Evolutionary conservation across 2,113 vertebrate genomes (phyloP).

Genomic region (Bufo bufo): DNA sequence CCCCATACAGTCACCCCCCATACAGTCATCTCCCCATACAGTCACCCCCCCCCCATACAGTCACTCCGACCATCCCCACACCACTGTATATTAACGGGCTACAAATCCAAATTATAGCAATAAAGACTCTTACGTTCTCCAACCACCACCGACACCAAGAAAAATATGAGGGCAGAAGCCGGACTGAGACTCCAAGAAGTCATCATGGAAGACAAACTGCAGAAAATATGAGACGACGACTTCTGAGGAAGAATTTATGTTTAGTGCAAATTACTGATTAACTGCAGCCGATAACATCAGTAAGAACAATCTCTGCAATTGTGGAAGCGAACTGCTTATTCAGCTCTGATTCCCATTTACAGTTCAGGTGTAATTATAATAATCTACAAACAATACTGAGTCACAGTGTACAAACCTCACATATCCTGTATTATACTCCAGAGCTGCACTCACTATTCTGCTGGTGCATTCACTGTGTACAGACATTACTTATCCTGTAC

Average conservation of each 20-base stretch:
- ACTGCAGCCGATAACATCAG: slow-evolving; percentile 1
- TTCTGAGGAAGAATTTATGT: background rate
- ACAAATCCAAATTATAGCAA: background rate
- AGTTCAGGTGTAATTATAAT: background rate
- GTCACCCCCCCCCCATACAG: no score
- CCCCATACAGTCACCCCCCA: no score
- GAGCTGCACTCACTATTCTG: no score
- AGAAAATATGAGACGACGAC: background rate
- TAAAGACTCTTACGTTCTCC: slow-evolving; percentile 24
- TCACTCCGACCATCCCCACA: no score
- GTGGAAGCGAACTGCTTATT: background rate
- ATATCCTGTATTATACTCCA: no score
- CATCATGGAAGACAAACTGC: background rate
- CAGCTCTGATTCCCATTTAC: background rate
- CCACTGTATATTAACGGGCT: no score
- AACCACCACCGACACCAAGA: background rate
- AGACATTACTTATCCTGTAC: no score
- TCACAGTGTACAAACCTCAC: no score
- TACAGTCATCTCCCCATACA: no score
- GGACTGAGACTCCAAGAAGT: background rate
- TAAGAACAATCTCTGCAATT: background rate
- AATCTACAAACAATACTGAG: no score
- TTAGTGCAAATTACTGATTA: slow-evolving; percentile 41
- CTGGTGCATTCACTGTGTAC: no score
- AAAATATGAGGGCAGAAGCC: background rate